These are phyloP conservation scores for Ondatra zibethicus DNA, from an alignment of 2,113 vertebrate genomes.

Conservation along the genomic window DNA sequence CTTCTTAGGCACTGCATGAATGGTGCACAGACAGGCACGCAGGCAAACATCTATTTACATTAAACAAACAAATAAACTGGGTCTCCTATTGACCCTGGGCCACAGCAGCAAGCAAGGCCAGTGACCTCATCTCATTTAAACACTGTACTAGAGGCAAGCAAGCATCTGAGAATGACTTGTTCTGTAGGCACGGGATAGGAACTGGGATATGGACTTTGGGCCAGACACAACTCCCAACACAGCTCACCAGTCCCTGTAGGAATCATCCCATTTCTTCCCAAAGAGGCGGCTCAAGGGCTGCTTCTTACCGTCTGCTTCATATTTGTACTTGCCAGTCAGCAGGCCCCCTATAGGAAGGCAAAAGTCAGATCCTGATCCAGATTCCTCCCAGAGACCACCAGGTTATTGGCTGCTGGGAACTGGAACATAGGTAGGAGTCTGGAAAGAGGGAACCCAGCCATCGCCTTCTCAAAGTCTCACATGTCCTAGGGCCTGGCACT, in stretches of 20 bases:
- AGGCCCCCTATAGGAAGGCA: constrained; percentile 90
- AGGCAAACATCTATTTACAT: neutral
- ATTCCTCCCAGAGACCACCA: neutral
- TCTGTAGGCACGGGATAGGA: constrained; percentile 77
- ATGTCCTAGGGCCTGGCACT: neutral
- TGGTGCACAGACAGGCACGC: neutral
- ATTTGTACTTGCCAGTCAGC: constrained; percentile 95
- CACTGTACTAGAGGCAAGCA: neutral
- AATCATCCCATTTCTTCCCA: constrained; percentile 87
- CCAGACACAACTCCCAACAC: too few species aligned
- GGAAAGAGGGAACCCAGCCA: neutral
- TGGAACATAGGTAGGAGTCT: fast-evolving
- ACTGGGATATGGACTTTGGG: neutral
- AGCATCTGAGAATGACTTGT: neutral
- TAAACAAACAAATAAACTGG: neutral
- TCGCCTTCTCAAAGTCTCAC: neutral
- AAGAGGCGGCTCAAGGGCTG: constrained; percentile 92
- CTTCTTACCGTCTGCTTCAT: constrained; percentile 88
- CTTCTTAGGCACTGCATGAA: neutral
- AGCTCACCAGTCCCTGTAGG: constrained; percentile 92
- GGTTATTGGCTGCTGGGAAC: fast-evolving
- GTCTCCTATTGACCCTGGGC: neutral
- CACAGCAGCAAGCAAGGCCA: neutral
- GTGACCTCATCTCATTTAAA: neutral
- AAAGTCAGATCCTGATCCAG: neutral